Evolutionary conservation across 2,113 vertebrate genomes (phyloP).

Genomic region (Gambusia affinis): DNA sequence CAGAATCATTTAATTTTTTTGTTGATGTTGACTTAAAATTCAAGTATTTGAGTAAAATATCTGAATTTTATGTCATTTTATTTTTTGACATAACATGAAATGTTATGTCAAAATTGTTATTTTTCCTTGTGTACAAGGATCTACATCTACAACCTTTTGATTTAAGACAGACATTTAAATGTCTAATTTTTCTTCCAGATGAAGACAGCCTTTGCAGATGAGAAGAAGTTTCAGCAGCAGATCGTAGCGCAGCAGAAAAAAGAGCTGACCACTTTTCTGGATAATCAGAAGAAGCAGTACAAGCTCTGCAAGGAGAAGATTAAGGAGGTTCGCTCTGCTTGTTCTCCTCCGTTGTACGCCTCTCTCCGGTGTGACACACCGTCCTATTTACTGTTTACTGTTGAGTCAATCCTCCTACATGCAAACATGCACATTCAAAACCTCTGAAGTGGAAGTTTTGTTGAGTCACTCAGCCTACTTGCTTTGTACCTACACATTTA

Average conservation of each 20-base stretch:
- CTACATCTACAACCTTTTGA: too few relatives aligned
- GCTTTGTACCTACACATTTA: conserved; percentile 49
- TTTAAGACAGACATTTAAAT: too few relatives aligned
- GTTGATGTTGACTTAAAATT: neutral
- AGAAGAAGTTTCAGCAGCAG: conserved; percentile 99
- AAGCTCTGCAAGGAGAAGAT: conserved; percentile 99
- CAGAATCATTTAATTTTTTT: neutral
- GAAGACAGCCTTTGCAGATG: conserved; percentile 91
- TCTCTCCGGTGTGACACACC: conserved; percentile 37
- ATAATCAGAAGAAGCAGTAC: conserved; percentile 99
- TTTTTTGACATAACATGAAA: too few relatives aligned
- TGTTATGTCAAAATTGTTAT: neutral
- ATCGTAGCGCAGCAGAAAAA: conserved; percentile 98
- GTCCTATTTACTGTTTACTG: conserved; percentile 26
- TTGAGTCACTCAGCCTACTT: conserved; percentile 67
- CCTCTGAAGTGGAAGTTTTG: conserved; percentile 28
- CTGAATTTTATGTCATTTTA: too few relatives aligned
- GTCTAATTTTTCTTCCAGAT: conserved; percentile 75
- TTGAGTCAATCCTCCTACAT: conserved; percentile 57
- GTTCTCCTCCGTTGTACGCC: conserved; percentile 28
- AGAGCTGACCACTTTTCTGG: conserved; percentile 97
- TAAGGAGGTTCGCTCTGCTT: conserved; percentile 87
- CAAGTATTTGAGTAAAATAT: neutral
- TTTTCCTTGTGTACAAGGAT: neutral
- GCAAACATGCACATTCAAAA: conserved; percentile 33